Evolutionary conservation across 2,888 invertebrate genomes (phyloP), one percentile per base, ranked within the genome.

Genomic region (Watsonalla cultraria): DNA sequence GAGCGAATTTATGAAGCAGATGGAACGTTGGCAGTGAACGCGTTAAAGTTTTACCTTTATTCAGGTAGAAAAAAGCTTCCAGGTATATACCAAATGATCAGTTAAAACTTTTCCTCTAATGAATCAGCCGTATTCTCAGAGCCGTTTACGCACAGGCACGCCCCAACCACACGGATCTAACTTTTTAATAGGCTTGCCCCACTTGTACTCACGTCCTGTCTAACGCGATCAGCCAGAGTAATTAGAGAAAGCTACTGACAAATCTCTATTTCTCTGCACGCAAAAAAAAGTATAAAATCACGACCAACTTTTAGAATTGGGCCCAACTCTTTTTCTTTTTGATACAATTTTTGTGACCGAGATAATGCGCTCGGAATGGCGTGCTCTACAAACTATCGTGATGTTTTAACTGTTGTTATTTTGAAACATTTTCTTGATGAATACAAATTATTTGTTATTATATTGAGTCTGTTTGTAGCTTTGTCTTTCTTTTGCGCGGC

Each of bases 231-330:
- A 52, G 74, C 66, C 60, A 62, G 64, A 65, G 63, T 74, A 72
- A 79, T 78, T 76, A 79, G 84, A 81, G 85, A 84, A 84, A 85
- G 85, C 67, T 58, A 51, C 49, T 7, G 37, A 49, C 37, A 48
- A 48, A 48, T 49, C 39, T 9, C 57, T 56, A 59, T 54, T 59
- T 59, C 62, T 49, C 57, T 62, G 62, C 58, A 64, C 61, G 64
- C 71, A 72, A 70, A 61, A 57, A 63, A 70, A 64, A 60, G 58
- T 61, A 59, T 61, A 62, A 63, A 60, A 59, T 62, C 56, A 56
- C 52, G 15, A 39, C 37, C 49, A 37, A 14, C 35, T 13, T 39
- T 49, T 37, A 51, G 47, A 51, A 49, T 45, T 51, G 47, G 50
- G 14, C 52, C 51, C 51, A 15, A 50, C 47, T 50, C 46, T 46